phyloP scores from a whole-genome alignment of 2,888 invertebrate species.

The Anticlea derivata region DNA sequence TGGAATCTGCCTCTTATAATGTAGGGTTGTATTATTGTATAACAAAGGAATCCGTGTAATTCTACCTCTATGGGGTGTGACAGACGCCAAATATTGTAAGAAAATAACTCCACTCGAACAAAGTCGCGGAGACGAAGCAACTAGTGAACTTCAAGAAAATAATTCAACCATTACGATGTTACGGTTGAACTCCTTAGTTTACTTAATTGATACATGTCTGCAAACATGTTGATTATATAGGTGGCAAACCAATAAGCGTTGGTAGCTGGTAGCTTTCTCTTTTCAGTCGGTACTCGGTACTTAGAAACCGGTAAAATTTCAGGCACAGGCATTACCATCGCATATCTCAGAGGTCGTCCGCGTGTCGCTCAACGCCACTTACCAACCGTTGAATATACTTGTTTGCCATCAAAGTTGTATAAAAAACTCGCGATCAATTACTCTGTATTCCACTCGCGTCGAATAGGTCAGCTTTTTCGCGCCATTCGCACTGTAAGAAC shows the following conservation, averaged over 20 bases:
- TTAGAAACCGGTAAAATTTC: too few species aligned
- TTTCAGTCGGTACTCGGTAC: constrained; percentile 25
- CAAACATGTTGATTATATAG: constrained; percentile 27
- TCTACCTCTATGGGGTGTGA: too few species aligned
- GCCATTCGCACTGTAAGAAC: constrained; percentile 44
- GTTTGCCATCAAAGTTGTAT: too few species aligned
- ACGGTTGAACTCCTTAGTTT: constrained; percentile 61
- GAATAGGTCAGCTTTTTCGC: constrained; percentile 43
- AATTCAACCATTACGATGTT: constrained; percentile 58
- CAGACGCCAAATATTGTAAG: too few species aligned
- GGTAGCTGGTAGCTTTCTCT: constrained; percentile 9
- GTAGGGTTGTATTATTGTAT: too few species aligned
- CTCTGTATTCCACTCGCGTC: constrained; percentile 31
- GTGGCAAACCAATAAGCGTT: constrained; percentile 6
- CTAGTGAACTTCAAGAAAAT: constrained; percentile 64
- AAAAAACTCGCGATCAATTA: constrained; percentile 9
- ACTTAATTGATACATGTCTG: constrained; percentile 48
- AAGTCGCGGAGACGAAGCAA: constrained; percentile 55
- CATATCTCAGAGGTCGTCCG: too few species aligned
- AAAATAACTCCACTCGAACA: too few species aligned
- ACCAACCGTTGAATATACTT: too few species aligned
- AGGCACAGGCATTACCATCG: too few species aligned
- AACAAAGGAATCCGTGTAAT: too few species aligned
- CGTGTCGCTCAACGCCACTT: too few species aligned
- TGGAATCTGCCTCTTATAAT: too few species aligned